These are phyloP conservation scores for Melitaea cinxia DNA, from an alignment of 1,140 invertebrate species.

Conservation along the genomic window DNA sequence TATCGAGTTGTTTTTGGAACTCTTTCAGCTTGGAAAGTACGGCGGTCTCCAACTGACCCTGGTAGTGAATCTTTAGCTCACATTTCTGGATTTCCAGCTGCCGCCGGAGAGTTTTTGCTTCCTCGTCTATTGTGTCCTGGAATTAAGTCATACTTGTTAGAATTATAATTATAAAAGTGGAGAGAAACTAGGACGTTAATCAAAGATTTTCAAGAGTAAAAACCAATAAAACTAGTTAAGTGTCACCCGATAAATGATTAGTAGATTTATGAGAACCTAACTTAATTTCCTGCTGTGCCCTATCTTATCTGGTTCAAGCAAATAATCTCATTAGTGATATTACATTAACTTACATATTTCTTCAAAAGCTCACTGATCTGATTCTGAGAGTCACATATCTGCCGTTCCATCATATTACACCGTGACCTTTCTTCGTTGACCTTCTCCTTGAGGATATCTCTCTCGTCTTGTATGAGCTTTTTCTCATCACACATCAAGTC, in stretches of 20 bases:
- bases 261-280: no score
- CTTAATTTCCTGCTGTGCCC: no score
- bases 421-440: conserved; percentile 70
- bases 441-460: conserved; percentile 79
- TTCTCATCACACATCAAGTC: conserved; percentile 47
- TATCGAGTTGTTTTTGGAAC: conserved; percentile 88
- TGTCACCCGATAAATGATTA: no score
- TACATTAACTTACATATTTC: conserved; percentile 60
- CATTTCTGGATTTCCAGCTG: conserved; percentile 85
- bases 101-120: conserved; percentile 80
- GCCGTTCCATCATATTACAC: conserved; percentile 54
- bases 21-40: conserved; percentile 89
- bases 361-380: conserved; percentile 56
- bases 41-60: conserved; percentile 89
- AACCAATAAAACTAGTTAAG: no score
- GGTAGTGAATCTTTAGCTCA: conserved; percentile 88
- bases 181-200: no score
- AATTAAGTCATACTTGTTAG: conserved; percentile 38
- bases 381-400: conserved; percentile 60
- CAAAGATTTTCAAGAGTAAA: no score
- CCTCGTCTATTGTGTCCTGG: conserved; percentile 82
- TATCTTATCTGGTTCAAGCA: not conserved
- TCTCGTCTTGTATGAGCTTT: conserved; percentile 49
- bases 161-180: no score
- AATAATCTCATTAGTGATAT: not conserved